Base-by-base conservation (phyloP, 2,888 invertebrate genomes). In the Aplocera efformata region DNA sequence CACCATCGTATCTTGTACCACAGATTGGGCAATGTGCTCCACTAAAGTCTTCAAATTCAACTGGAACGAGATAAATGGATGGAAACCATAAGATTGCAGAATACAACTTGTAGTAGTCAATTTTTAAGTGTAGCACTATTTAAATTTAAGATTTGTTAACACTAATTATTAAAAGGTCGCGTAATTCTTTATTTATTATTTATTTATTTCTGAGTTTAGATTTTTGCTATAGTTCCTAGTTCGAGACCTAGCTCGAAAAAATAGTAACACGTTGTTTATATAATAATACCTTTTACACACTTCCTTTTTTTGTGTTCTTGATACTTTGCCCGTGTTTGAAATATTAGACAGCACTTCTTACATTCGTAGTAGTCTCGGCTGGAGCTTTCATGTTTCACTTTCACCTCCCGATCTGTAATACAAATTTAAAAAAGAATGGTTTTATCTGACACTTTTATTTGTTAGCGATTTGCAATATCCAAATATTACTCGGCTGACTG, bases 1-100 rank as follows among this genome's bases (percentile, higher is more conserved):
- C 64, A 35, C 79, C 74, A 9, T 66, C 60, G 40, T 75, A 81
- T 32, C 68, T 70, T 8, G 63, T 67, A 2, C 75, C 77, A 44
- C 84, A 84, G 6, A 83, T 54, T 0, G 84, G 84, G 32, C 85
- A 85, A 48, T 69, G 78, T 9, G 77, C 73, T 13, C 65, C 67
- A 10, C 57, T 67, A 1, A 59, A 54, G 25, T 72, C 74, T 48
- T 73, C 78, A 52, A 60, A 56, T 56, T 79, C 78, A 42, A 72
- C 77, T 79, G 42, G 43, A 72, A n/a, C n/a, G n/a, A n/a, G n/a
- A n/a, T n/a, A n/a, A n/a, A n/a, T n/a, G n/a, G n/a, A n/a, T n/a
- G n/a, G n/a, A n/a, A n/a, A n/a, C n/a, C n/a, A n/a, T n/a, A n/a
- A n/a, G n/a, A n/a, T n/a, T n/a, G n/a, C n/a, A n/a, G n/a, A n/a